Evolutionary conservation across 1,140 invertebrate species (phyloP).

Genomic region (Heliconius hermathena): DNA sequence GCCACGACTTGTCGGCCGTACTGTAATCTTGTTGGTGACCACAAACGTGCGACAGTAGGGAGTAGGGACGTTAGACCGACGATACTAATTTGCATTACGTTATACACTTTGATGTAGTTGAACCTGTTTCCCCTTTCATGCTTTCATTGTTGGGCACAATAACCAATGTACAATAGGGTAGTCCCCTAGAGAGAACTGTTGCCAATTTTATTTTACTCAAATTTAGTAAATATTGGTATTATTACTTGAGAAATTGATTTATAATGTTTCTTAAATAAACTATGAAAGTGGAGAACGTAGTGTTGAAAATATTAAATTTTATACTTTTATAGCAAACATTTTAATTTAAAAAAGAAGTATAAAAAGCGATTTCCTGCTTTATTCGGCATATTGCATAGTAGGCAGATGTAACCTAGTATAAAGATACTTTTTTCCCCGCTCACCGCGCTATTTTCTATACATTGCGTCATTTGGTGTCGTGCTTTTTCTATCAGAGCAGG

Average conservation of each 20-base stretch:
- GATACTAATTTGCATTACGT: conserved; percentile 1
- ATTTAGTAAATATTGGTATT: background rate
- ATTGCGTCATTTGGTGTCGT: too few relatives aligned
- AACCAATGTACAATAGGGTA: background rate
- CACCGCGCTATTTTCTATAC: too few relatives aligned
- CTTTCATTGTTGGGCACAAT: background rate
- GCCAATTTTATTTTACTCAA: background rate
- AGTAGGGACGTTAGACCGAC: background rate
- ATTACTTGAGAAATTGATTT: background rate
- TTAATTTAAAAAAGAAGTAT: too few relatives aligned
- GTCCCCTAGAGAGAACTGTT: background rate
- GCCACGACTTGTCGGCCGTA: too few relatives aligned
- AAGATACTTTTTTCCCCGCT: too few relatives aligned
- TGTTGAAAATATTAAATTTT: too few relatives aligned
- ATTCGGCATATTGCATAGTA: too few relatives aligned
- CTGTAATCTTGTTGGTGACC: background rate
- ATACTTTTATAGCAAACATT: too few relatives aligned
- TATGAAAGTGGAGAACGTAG: too few relatives aligned
- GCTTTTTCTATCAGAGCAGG: too few relatives aligned
- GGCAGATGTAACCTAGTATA: too few relatives aligned
- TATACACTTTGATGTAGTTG: conserved; percentile 2
- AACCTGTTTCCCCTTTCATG: background rate
- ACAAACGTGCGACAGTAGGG: background rate
- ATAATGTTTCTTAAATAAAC: background rate
- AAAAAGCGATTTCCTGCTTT: too few relatives aligned